Evolutionary conservation across 1,140 invertebrate genomes (phyloP), one percentile per base, ranked within the genome.

Genomic region (Prorops nasuta): DNA sequence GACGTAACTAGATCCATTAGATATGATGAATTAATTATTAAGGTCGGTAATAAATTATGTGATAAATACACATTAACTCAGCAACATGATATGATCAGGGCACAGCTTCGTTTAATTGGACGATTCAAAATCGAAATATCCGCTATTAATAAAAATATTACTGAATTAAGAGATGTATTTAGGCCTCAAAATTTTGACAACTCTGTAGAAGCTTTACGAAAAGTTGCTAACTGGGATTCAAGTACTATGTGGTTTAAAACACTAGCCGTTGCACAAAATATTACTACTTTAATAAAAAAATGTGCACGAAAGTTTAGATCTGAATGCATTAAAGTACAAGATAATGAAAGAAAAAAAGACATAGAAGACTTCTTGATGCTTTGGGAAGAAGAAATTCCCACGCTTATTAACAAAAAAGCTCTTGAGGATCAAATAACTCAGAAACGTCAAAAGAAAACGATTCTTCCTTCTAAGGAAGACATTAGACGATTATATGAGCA

Each of bases 11-110:
- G 47, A 19, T 15, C 34, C 1, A 53, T 61, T 3, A 50, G 49
- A 18, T 61, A 61, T 39, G 55, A 61, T 28, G 55, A 58, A 46
- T 20, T 61, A 8, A 9, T 58, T 3, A 55, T 58, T 12, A 2
- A 48, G 10, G 49, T 19, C 15, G 51, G 31, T 9, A 57, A 57
- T 40, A 49, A 49, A 38, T 36, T 44, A 31, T 57, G 55, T 17
- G 31, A 46, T 16, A 49, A 53, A 22, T 53, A 57, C 15, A 41
- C 47, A 10, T 7, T 22, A 47, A 48, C 10, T 3, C 46, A 59
- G 31, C 57, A 59, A 34, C 44, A 53, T 28, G 47, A 50, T 9
- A 44, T 50, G 17, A 44, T 55, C 34, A 19, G 52, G 16, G 12
- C 37, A 21, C 16, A 55, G 22, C 15, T 59, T 12, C 38, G 56